Conservation (phyloP, 2,113 vertebrate species). For the Pteronura brasiliensis region DNA sequence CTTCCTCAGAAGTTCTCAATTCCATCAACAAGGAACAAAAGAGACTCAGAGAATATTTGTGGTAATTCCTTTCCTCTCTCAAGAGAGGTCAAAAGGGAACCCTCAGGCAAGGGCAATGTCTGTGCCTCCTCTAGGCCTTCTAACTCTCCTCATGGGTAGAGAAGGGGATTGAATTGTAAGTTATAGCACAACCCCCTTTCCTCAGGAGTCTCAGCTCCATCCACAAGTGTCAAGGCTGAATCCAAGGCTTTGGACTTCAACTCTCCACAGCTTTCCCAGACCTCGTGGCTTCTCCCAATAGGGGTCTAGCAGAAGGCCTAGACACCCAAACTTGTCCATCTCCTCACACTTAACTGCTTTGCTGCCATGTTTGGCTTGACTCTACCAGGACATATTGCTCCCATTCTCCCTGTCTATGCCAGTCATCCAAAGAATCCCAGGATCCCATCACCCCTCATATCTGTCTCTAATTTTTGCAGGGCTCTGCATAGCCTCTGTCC, state of each 20-base stretch:
- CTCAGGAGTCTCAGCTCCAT: background rate
- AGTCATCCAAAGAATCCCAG: background rate
- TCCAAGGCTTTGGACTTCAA: background rate
- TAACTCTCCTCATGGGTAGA: background rate
- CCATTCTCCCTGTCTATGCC: background rate
- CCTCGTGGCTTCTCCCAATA: background rate
- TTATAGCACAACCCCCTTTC: background rate
- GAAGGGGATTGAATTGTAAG: background rate
- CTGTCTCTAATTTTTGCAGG: background rate
- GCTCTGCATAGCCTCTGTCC: background rate
- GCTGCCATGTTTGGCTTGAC: background rate
- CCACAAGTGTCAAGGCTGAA: background rate
- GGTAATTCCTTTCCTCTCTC: background rate
- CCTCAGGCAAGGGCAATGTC: background rate
- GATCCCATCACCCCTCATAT: background rate
- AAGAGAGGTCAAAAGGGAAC: background rate
- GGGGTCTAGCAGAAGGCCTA: background rate
- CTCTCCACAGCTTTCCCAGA: background rate
- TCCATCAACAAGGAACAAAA: background rate
- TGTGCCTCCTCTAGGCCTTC: background rate
- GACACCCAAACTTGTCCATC: background rate
- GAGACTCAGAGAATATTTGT: background rate
- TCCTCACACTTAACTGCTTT: background rate
- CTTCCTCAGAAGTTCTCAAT: background rate
- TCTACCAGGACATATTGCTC: background rate